Conservation (phyloP, 2,888 invertebrate genomes). For the Megastigmus dorsalis region DNA sequence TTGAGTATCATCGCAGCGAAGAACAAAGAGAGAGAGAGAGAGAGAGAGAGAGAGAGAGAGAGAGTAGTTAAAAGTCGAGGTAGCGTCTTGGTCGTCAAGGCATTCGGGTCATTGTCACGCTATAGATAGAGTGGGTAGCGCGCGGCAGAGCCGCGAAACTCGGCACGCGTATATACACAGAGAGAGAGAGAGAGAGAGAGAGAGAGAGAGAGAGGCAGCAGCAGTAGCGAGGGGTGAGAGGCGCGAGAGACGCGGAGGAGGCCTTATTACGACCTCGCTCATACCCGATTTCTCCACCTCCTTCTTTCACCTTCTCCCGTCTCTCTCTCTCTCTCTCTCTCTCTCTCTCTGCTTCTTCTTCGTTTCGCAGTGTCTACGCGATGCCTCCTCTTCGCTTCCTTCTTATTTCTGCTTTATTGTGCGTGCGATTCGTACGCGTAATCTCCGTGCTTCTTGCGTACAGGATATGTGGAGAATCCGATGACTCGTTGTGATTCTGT, state of each 20-base stretch:
- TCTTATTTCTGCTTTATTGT: slow-evolving; percentile 24
- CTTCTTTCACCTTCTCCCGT: slow-evolving; percentile 21
- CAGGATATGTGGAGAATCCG: no score
- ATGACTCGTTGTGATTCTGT: no score
- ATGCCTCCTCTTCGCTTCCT: slow-evolving; percentile 22
- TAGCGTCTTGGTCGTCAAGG: slow-evolving; percentile 59
- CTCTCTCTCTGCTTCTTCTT: slow-evolving; percentile 19
- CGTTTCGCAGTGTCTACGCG: background rate
- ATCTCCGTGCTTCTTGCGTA: slow-evolving; percentile 3
- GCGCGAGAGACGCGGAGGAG: no score
- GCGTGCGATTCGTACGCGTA: background rate
- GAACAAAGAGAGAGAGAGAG: slow-evolving; percentile 3
- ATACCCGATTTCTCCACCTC: background rate
- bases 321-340: slow-evolving; percentile 25
- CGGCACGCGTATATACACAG: no score
- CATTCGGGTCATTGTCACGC: slow-evolving; percentile 73
- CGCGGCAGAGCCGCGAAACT: no score
- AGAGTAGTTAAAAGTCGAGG: slow-evolving; percentile 42
- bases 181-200: no score
- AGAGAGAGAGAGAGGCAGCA: no score
- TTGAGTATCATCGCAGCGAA: no score
- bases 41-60: background rate
- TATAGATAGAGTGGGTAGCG: slow-evolving; percentile 64
- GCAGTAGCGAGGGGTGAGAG: no score
- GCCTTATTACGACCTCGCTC: slow-evolving; percentile 64